phyloP scores from a whole-genome alignment of 2,888 invertebrate genomes.

The Amphipoea lucens region DNA sequence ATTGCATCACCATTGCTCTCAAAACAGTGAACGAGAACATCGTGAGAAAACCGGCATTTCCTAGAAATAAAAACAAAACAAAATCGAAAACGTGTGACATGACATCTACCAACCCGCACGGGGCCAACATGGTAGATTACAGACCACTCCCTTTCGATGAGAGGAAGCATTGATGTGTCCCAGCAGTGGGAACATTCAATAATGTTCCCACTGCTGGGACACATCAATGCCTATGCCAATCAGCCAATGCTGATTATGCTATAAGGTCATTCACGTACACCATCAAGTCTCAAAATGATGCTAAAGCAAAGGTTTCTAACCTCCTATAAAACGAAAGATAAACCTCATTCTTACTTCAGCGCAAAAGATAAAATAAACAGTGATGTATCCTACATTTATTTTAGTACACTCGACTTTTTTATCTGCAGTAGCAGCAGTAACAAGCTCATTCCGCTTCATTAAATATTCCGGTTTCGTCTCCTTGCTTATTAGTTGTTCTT shows the following conservation, averaged over 20 bases:
- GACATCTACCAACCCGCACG: neutral
- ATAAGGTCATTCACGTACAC: neutral
- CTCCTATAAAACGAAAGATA: slow-evolving; percentile 6
- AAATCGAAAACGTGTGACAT: neutral
- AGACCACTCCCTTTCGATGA: neutral
- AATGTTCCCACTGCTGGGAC: too few relatives aligned
- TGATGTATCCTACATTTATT: slow-evolving; percentile 34
- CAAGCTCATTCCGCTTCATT: slow-evolving; percentile 53
- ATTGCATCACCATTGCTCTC: neutral
- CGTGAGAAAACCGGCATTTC: neutral
- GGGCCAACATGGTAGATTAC: neutral
- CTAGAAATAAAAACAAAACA: neutral
- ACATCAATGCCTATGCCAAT: too few relatives aligned
- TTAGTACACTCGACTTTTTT: slow-evolving; percentile 43
- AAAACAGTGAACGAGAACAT: neutral
- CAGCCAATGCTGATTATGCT: neutral
- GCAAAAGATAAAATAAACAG: slow-evolving; percentile 19
- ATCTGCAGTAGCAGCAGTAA: slow-evolving; percentile 39
- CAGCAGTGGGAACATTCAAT: neutral
- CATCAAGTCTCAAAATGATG: neutral
- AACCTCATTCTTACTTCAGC: slow-evolving; percentile 9
- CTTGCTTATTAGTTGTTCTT: slow-evolving; percentile 58
- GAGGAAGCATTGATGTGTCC: neutral
- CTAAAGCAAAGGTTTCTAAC: neutral
- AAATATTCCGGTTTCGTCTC: slow-evolving; percentile 55